These are phyloP conservation scores for Thalpophila matura DNA, from an alignment of 2,888 invertebrate genomes.

Conservation along the genomic window DNA sequence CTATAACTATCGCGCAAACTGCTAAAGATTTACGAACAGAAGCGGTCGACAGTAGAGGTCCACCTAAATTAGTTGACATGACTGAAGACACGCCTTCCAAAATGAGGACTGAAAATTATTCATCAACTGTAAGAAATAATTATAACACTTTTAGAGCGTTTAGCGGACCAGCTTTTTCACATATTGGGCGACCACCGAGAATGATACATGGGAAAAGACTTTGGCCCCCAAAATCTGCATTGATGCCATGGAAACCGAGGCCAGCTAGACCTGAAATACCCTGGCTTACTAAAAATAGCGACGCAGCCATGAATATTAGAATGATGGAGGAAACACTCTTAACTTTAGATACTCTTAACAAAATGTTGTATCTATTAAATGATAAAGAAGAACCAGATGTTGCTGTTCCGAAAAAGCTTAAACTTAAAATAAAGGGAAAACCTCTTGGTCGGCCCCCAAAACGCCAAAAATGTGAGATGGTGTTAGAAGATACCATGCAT, in stretches of 20 bases:
- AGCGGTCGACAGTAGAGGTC: slow-evolving; percentile 20
- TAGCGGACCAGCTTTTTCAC: rapidly evolving
- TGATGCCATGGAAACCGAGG: slow-evolving; percentile 38
- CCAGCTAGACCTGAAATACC: slow-evolving; percentile 34
- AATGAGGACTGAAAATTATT: background rate
- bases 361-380: slow-evolving; percentile 75
- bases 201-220: slow-evolving; percentile 5
- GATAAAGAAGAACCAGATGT: slow-evolving; percentile 31
- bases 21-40: slow-evolving; percentile 4
- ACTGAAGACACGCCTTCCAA: slow-evolving; percentile 15
- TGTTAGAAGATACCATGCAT: too few relatives aligned
- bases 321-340: slow-evolving; percentile 61
- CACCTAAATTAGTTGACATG: slow-evolving; percentile 34
- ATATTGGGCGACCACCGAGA: slow-evolving; percentile 6
- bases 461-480: too few relatives aligned
- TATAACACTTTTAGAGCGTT: background rate
- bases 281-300: slow-evolving; percentile 38
- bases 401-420: slow-evolving; percentile 20
- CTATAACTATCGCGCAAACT: background rate
- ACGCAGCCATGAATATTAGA: background rate
- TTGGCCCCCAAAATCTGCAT: background rate
- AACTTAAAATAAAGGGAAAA: slow-evolving; percentile 27
- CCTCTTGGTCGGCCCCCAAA: too few relatives aligned
- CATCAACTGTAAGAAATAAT: background rate
- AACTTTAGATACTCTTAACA: slow-evolving; percentile 78